Conservation (phyloP, 2,797 vertebrate species). For the Geotrypetes seraphini region DNA sequence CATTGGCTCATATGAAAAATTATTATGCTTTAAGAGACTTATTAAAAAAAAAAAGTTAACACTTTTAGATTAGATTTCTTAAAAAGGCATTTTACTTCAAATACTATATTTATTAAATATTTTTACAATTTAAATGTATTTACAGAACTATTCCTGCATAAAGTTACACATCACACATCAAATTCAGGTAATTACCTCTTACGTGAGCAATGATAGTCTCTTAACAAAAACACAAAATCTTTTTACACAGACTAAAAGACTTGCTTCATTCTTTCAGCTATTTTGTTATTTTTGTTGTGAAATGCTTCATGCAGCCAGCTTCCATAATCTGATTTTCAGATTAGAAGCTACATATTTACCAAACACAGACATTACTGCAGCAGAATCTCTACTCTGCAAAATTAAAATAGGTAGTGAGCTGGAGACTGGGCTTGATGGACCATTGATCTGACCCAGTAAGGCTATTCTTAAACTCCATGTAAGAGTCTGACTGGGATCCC, state of each 20-base stretch:
- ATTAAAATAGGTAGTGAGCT: no score
- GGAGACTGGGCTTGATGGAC: no score
- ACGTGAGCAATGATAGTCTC: constrained; percentile 57
- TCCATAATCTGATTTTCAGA: constrained; percentile 4
- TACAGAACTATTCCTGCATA: constrained; percentile 81
- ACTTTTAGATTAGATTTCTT: no score
- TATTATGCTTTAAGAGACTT: no score
- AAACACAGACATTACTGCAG: no score
- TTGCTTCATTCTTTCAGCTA: constrained; percentile 25
- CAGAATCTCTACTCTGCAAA: no score
- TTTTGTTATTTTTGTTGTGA: constrained; percentile 42
- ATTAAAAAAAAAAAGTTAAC: no score
- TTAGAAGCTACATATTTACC: neutral
- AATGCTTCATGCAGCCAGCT: constrained; percentile 23
- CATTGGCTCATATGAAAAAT: no score
- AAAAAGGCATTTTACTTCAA: constrained; percentile 77
- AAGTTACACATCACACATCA: constrained; percentile 65
- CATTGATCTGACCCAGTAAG: no score
- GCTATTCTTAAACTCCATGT: no score
- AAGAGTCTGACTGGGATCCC: no score
- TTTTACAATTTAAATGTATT: constrained; percentile 94
- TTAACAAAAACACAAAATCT: constrained; percentile 47
- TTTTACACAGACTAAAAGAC: constrained; percentile 38
- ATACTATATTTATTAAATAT: constrained; percentile 98
- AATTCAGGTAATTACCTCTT: constrained; percentile 56